Conservation (phyloP, 2,888 invertebrate species). For the Andricus curvator region DNA sequence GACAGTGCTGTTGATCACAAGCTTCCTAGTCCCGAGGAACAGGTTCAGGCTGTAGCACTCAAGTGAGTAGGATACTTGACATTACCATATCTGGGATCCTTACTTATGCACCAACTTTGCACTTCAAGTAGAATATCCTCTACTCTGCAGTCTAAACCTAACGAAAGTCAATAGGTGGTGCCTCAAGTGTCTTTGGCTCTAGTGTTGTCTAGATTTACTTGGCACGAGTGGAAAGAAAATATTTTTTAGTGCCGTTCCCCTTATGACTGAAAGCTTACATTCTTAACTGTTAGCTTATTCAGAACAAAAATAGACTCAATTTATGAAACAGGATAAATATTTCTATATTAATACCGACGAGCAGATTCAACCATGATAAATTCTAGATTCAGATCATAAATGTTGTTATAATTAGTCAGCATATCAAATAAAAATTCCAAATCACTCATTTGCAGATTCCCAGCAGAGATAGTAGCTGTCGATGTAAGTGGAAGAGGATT, state of each 20-base stretch:
- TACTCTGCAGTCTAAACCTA: not conserved
- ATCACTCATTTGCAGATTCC: slow-evolving; percentile 82
- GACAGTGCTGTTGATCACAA: slow-evolving; percentile 89
- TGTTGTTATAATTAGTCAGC: not conserved
- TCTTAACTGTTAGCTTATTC: not conserved
- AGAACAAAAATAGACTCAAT: not conserved
- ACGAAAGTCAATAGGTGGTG: slow-evolving; percentile 35
- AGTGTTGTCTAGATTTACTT: slow-evolving; percentile 1
- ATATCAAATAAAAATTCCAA: not conserved
- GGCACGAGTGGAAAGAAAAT: slow-evolving; percentile 6
- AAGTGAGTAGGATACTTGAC: slow-evolving; percentile 81
- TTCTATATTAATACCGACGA: not conserved
- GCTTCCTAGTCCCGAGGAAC: slow-evolving; percentile 93
- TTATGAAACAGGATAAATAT: too few relatives aligned
- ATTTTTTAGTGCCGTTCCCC: not conserved
- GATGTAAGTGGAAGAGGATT: slow-evolving; percentile 94
- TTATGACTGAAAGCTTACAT: not conserved
- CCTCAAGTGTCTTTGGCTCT: slow-evolving; percentile 15
- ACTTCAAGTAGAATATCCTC: slow-evolving; percentile 28
- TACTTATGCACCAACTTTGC: slow-evolving; percentile 17
- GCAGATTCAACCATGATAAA: not conserved
- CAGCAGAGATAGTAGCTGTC: slow-evolving; percentile 92
- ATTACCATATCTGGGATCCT: slow-evolving; percentile 34
- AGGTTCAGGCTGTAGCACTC: slow-evolving; percentile 89
- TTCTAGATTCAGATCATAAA: not conserved